Conservation (phyloP, 1,140 invertebrate genomes). For the Anastrepha ludens region DNA sequence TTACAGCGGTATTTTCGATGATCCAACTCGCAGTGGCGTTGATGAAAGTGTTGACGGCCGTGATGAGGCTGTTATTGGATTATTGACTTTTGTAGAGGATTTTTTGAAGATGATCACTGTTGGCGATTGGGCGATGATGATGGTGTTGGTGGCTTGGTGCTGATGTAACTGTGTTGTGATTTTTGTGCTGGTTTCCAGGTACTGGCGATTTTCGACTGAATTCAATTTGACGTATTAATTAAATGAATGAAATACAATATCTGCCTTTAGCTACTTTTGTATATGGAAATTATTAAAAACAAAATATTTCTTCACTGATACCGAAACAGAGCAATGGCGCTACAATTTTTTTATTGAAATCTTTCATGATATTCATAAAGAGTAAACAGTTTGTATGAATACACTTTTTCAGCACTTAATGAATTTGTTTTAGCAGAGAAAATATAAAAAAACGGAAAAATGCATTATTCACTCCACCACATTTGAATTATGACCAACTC, state of each 20-base stretch:
- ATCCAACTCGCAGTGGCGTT: neutral
- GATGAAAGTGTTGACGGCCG: constrained; percentile 17
- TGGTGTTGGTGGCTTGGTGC: neutral
- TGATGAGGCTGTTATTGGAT: constrained; percentile 48
- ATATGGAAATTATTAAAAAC: neutral
- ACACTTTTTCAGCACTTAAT: neutral
- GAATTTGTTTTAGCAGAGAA: neutral
- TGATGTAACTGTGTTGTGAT: neutral
- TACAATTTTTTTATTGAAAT: no score
- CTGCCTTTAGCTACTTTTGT: neutral
- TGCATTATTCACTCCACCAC: neutral
- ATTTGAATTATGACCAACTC: constrained; percentile 6
- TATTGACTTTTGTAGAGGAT: neutral
- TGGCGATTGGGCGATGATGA: neutral
- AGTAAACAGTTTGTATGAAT: no score
- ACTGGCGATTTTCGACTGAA: neutral
- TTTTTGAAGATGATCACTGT: neutral
- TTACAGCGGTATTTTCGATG: neutral
- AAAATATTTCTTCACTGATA: neutral
- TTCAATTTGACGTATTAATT: constrained; percentile 43
- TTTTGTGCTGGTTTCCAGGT: neutral
- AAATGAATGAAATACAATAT: neutral
- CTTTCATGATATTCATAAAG: no score
- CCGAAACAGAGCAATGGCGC: no score
- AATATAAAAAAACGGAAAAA: neutral